Evolutionary conservation across 2,113 vertebrate species (phyloP).

Genomic region (Egretta garzetta): DNA sequence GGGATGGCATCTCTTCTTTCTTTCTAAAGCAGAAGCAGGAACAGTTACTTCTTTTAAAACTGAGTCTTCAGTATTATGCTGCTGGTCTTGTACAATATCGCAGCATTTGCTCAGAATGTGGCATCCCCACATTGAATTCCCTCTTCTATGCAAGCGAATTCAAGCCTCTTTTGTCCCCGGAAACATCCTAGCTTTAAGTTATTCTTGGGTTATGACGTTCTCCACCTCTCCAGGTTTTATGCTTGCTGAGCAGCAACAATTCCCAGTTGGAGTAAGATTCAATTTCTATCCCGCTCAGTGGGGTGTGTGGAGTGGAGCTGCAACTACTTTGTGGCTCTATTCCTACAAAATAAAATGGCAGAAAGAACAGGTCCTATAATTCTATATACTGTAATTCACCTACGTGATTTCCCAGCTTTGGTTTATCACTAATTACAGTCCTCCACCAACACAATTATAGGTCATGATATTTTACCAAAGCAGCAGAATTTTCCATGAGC

Average conservation of each 20-base stretch:
- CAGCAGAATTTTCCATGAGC: not conserved
- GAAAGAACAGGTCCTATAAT: conserved; percentile 6
- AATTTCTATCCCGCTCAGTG: not conserved
- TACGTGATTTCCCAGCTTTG: not conserved
- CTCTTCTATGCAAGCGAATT: not conserved
- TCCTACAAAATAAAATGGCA: not conserved
- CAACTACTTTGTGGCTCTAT: not conserved
- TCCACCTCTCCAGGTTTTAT: not conserved
- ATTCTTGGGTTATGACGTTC: not conserved
- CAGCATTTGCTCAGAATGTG: not conserved
- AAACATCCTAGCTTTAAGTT: not conserved
- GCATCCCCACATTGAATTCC: not conserved
- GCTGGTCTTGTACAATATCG: not conserved
- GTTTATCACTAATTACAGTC: not conserved
- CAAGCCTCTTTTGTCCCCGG: not conserved
- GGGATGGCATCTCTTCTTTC: not conserved
- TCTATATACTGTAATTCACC: conserved; percentile 26
- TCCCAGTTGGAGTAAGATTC: not conserved
- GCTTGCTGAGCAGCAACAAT: not conserved
- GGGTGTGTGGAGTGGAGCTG: not conserved
- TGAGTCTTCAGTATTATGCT: not conserved
- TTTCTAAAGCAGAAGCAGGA: not conserved
- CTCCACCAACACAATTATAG: conserved; percentile 1
- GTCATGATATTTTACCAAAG: conserved; percentile 14
- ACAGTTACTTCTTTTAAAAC: not conserved